Conservation (phyloP, 2,113 vertebrate genomes). For the Macheiramphus alcinus region DNA sequence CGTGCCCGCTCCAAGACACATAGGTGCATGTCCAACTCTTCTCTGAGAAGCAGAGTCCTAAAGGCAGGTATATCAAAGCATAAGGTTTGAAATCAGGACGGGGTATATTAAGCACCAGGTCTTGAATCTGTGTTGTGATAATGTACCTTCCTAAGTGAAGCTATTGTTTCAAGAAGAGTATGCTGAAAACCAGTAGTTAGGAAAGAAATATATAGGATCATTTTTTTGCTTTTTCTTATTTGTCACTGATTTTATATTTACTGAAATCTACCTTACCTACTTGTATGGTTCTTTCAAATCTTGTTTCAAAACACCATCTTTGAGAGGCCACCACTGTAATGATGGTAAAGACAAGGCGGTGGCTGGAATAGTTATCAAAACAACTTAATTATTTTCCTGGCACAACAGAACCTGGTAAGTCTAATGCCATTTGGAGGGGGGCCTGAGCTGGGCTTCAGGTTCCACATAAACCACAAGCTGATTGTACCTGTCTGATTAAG, state of each 20-base stretch:
- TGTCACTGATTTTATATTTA: neutral
- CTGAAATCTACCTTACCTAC: neutral
- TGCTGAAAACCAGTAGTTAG: neutral
- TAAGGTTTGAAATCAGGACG: neutral
- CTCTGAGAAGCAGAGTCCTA: neutral
- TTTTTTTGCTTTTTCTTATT: neutral
- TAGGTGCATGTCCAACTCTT: neutral
- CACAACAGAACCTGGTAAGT: neutral
- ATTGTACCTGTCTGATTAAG: neutral
- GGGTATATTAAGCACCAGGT: neutral
- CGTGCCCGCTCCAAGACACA: neutral
- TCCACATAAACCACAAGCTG: neutral
- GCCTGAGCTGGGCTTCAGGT: neutral
- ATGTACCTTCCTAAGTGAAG: neutral
- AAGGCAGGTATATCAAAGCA: neutral
- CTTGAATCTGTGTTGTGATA: neutral
- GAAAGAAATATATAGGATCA: neutral
- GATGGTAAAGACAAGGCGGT: neutral
- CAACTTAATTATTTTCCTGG: neutral
- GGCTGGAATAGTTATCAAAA: neutral
- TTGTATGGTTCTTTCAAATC: neutral
- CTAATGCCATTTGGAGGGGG: neutral
- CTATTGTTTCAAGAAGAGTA: neutral
- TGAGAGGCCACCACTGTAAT: neutral
- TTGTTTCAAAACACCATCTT: neutral